Conservation (phyloP, 2,888 invertebrate genomes). For the Drosophila vallismaia region DNA sequence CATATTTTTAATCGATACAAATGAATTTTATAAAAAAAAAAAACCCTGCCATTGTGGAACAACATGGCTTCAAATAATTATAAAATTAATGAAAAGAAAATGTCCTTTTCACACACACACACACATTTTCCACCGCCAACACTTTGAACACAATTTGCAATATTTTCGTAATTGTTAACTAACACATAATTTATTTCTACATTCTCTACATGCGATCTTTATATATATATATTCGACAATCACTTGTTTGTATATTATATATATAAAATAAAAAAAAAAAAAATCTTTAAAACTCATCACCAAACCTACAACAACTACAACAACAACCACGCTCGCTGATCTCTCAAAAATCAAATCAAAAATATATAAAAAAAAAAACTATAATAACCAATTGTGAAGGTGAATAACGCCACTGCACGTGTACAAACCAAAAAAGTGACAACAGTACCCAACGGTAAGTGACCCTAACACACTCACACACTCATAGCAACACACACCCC, state of each 20-base stretch:
- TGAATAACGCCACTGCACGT: constrained; percentile 99
- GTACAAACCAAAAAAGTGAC: constrained; percentile 98
- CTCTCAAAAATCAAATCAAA: constrained; percentile 46
- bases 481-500: constrained; percentile 30
- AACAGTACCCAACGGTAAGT: constrained; percentile 95
- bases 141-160: constrained; percentile 36
- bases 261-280: constrained; percentile 10
- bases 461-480: constrained; percentile 48
- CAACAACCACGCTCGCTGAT: constrained; percentile 54
- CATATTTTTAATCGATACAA: constrained; percentile 27
- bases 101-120: constrained; percentile 1
- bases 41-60: not conserved
- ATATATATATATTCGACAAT: constrained; percentile 13
- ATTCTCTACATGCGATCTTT: constrained; percentile 70
- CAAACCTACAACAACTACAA: constrained; percentile 50
- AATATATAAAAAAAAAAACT: constrained; percentile 25
- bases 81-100: not conserved
- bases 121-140: constrained; percentile 19
- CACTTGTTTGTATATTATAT: constrained; percentile 49
- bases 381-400: constrained; percentile 86
- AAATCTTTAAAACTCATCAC: constrained; percentile 58
- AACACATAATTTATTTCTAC: constrained; percentile 76
- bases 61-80: not conserved
- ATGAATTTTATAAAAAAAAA: constrained; percentile 15
- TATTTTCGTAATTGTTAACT: constrained; percentile 69